Evolutionary conservation across 2,113 vertebrate species (phyloP).

Genomic region (Eonycteris spelaea): DNA sequence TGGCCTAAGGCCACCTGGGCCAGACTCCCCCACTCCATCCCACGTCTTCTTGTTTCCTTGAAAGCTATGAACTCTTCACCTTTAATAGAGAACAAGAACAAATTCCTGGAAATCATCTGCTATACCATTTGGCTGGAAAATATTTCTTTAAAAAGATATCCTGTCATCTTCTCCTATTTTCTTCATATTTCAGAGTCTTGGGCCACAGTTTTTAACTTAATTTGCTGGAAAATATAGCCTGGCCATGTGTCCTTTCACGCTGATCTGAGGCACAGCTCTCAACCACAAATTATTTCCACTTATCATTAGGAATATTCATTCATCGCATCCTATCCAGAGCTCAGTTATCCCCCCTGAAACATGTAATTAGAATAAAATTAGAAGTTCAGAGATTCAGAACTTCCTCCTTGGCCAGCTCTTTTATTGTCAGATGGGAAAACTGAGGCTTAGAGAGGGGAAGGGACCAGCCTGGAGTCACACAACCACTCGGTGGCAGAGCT

Average conservation of each 20-base stretch:
- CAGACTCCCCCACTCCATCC: not conserved
- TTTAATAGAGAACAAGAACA: not conserved
- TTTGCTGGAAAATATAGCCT: constrained; percentile 64
- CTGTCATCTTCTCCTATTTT: constrained; percentile 31
- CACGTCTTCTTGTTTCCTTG: not conserved
- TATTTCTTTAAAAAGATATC: constrained; percentile 59
- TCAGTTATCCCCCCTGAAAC: constrained; percentile 75
- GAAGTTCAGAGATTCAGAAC: constrained; percentile 65
- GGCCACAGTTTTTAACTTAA: constrained; percentile 63
- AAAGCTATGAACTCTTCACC: not conserved
- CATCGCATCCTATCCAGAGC: constrained; percentile 55
- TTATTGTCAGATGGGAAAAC: not conserved
- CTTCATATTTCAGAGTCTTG: constrained; percentile 64
- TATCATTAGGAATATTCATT: constrained; percentile 79
- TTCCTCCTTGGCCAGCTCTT: constrained; percentile 51
- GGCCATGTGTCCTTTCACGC: constrained; percentile 62
- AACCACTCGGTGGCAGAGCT: not conserved
- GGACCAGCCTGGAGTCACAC: not conserved
- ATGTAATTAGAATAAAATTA: constrained; percentile 80
- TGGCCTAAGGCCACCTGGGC: not conserved
- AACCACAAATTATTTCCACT: constrained; percentile 78
- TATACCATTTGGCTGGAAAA: constrained; percentile 59
- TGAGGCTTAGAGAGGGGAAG: not conserved
- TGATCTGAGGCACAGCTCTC: constrained; percentile 59
- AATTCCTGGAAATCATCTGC: constrained; percentile 55